phyloP scores from a whole-genome alignment of 1,140 invertebrate genomes.

The Achatina immaculata region DNA sequence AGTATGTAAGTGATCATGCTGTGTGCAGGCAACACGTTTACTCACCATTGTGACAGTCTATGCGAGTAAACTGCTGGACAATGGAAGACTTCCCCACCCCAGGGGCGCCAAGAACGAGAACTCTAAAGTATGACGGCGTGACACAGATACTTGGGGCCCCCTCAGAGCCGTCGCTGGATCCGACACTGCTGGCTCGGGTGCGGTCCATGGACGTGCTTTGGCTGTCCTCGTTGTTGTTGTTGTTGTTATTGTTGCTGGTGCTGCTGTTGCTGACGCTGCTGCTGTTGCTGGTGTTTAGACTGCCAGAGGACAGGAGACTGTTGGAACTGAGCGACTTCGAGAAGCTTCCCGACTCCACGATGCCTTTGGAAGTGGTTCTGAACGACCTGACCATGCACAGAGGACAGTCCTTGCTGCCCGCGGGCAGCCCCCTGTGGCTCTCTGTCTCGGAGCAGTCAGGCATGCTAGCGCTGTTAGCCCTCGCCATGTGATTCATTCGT shows the following conservation, averaged over 20 bases:
- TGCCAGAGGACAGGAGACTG: slow-evolving; percentile 36
- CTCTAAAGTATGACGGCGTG: slow-evolving; percentile 32
- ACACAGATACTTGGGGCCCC: background rate
- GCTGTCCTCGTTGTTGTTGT: background rate
- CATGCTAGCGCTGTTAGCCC: slow-evolving; percentile 29
- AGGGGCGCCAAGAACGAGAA: slow-evolving; percentile 20
- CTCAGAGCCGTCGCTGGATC: slow-evolving; percentile 27
- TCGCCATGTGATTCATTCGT: background rate
- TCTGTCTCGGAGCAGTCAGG: slow-evolving; percentile 16
- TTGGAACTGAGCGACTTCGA: slow-evolving; percentile 31
- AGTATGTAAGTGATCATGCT: no score
- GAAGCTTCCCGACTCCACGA: slow-evolving; percentile 27
- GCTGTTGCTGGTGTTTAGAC: slow-evolving; percentile 13
- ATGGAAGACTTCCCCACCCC: slow-evolving; percentile 35
- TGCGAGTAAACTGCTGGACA: slow-evolving; percentile 31
- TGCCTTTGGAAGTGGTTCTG: slow-evolving; percentile 36
- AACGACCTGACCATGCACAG: slow-evolving; percentile 34
- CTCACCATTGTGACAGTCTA: background rate
- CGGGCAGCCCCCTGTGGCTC: background rate
- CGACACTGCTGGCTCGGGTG: slow-evolving; percentile 7
- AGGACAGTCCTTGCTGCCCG: slow-evolving; percentile 7
- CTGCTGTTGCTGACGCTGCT: background rate
- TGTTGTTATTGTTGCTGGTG: background rate
- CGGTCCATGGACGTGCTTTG: slow-evolving; percentile 19
- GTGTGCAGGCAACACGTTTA: no score